Percentiles rank a stretch among this genome's conserved stretches.
These are phyloP conservation scores for Delia radicum DNA, from an alignment of 1,140 invertebrate genomes.

Conservation along the genomic window DNA sequence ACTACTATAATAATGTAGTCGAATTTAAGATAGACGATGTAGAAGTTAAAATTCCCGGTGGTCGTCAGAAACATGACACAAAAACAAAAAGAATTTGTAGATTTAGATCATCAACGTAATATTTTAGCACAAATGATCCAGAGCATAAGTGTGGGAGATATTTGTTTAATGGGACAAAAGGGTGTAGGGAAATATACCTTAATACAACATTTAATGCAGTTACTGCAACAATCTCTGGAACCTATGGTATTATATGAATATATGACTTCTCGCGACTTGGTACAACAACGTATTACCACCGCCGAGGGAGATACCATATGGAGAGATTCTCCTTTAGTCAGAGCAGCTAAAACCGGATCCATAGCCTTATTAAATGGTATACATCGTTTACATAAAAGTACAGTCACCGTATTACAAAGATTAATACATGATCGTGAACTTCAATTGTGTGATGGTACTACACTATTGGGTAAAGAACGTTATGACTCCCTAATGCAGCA, in stretches of 20 bases:
- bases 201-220: constrained; percentile 72
- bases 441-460: constrained; percentile 82
- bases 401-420: constrained; percentile 82
- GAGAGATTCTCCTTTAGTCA: constrained; percentile 82
- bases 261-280: constrained; percentile 91
- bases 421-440: constrained; percentile 86
- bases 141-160: constrained; percentile 76
- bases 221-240: constrained; percentile 78
- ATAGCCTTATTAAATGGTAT: constrained; percentile 89
- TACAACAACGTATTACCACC: constrained; percentile 88
- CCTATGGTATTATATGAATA: constrained; percentile 94
- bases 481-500: constrained; percentile 68
- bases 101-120: constrained; percentile 77
- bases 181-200: constrained; percentile 90
- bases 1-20: constrained; percentile 30
- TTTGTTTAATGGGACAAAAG: constrained; percentile 86
- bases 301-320: constrained; percentile 91
- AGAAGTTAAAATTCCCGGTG: constrained; percentile 57
- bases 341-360: constrained; percentile 83
- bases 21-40: constrained; percentile 37
- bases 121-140: constrained; percentile 77
- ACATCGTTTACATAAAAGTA: constrained; percentile 88
- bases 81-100: constrained; percentile 59
- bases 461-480: constrained; percentile 70
- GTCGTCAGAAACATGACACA: constrained; percentile 35